Conservation (phyloP, 1,140 invertebrate species). For the Anastrepha obliqua region DNA sequence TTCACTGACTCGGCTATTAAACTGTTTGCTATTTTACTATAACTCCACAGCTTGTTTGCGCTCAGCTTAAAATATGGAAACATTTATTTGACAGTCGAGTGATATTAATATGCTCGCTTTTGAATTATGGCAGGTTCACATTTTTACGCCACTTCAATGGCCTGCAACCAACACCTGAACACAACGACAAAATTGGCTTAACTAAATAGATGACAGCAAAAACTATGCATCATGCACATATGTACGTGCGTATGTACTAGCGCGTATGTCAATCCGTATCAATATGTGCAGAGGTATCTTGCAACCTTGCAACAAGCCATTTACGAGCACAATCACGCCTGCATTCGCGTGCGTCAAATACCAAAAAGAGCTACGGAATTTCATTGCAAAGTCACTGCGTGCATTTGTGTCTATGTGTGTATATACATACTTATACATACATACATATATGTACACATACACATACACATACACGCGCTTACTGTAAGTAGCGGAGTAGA, state of each 20-base stretch:
- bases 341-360: slow-evolving; percentile 48
- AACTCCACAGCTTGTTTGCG: neutral
- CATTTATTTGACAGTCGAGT: neutral
- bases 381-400: slow-evolving; percentile 9
- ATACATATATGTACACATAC: neutral
- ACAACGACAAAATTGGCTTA: neutral
- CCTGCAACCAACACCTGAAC: slow-evolving; percentile 19
- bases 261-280: neutral
- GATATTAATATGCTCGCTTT: neutral
- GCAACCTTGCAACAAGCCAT: slow-evolving; percentile 47
- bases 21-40: neutral
- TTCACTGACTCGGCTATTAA: neutral
- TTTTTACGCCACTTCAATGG: neutral
- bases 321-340: slow-evolving; percentile 22
- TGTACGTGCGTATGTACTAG: neutral
- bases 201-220: neutral
- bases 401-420: too few species aligned
- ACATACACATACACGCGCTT: neutral
- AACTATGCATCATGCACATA: neutral
- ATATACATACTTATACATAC: too few species aligned
- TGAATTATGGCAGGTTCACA: neutral
- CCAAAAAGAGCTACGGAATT: slow-evolving; percentile 28
- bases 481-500: too few species aligned
- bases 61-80: neutral
- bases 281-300: neutral